phyloP scores from a whole-genome alignment of 2,888 invertebrate species.

The Buathra laborator region DNA sequence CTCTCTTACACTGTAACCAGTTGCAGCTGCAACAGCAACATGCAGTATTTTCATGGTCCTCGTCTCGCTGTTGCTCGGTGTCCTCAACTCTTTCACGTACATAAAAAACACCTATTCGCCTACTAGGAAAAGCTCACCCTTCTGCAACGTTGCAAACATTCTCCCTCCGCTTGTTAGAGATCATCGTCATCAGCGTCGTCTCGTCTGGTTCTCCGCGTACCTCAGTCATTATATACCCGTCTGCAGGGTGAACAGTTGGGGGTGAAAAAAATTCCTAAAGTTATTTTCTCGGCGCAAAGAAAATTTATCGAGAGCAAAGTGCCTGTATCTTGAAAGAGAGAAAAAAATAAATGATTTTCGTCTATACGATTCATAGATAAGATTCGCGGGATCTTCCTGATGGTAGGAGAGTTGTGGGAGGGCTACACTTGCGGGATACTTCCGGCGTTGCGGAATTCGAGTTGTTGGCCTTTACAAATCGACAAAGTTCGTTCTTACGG shows the following conservation, averaged over 20 bases:
- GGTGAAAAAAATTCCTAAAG: not conserved
- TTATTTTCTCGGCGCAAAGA: not conserved
- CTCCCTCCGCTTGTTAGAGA: slow-evolving; percentile 32
- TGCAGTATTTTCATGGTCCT: slow-evolving; percentile 8
- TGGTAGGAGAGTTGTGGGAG: slow-evolving; percentile 53
- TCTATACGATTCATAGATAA: slow-evolving; percentile 38
- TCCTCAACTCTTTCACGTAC: slow-evolving; percentile 14
- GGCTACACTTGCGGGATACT: slow-evolving; percentile 24
- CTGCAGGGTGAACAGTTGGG: not conserved
- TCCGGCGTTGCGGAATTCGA: slow-evolving; percentile 52
- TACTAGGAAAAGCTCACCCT: slow-evolving; percentile 45
- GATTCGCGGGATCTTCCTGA: slow-evolving; percentile 51
- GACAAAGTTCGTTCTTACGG: slow-evolving; percentile 67
- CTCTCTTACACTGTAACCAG: not conserved
- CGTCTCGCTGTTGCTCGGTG: slow-evolving; percentile 13
- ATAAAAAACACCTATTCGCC: slow-evolving; percentile 36
- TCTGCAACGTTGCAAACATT: slow-evolving; percentile 40
- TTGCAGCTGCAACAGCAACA: not conserved
- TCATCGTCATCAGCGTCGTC: slow-evolving; percentile 40
- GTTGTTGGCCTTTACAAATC: slow-evolving; percentile 63
- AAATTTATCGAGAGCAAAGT: slow-evolving; percentile 66
- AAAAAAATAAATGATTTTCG: slow-evolving; percentile 61
- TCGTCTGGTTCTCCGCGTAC: not conserved
- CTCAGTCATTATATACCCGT: slow-evolving; percentile 22
- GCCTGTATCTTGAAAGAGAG: not conserved